These are phyloP conservation scores for Sphinx pinastri DNA, from an alignment of 2,888 invertebrate genomes.

Conservation along the genomic window DNA sequence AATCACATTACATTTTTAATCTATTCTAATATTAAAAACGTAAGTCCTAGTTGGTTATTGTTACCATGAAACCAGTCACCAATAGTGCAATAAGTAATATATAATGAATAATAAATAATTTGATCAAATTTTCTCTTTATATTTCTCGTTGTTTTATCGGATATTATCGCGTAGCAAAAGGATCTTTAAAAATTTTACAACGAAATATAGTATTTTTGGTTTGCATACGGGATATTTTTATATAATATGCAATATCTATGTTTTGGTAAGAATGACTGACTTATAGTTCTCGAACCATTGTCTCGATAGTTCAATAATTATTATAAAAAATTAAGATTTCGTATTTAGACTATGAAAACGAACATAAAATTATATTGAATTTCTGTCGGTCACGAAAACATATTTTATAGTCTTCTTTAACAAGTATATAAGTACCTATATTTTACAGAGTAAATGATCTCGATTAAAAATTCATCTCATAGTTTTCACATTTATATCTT, in stretches of 20 bases:
- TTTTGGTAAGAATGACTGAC: background rate
- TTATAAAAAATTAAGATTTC: no score
- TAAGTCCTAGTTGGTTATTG: background rate
- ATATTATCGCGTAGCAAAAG: no score
- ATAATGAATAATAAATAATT: background rate
- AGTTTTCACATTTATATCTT: no score
- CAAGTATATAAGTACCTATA: no score
- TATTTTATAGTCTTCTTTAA: no score
- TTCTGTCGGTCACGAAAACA: no score
- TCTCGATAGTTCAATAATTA: no score
- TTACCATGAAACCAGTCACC: constrained; percentile 15
- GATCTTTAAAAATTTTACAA: background rate
- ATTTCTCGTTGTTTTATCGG: background rate
- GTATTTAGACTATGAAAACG: no score
- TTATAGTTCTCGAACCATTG: no score
- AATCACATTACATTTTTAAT: background rate
- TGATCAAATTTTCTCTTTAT: background rate
- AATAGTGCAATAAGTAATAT: constrained; percentile 9
- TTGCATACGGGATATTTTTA: background rate
- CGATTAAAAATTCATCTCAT: no score
- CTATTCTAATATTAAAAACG: background rate
- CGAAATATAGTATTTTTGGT: background rate
- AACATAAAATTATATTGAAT: no score
- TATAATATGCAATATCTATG: background rate
- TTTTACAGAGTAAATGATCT: no score